Evolutionary conservation across 2,888 invertebrate genomes (phyloP), one percentile per base, ranked within the genome.

Genomic region (Agrotis ipsilon): DNA sequence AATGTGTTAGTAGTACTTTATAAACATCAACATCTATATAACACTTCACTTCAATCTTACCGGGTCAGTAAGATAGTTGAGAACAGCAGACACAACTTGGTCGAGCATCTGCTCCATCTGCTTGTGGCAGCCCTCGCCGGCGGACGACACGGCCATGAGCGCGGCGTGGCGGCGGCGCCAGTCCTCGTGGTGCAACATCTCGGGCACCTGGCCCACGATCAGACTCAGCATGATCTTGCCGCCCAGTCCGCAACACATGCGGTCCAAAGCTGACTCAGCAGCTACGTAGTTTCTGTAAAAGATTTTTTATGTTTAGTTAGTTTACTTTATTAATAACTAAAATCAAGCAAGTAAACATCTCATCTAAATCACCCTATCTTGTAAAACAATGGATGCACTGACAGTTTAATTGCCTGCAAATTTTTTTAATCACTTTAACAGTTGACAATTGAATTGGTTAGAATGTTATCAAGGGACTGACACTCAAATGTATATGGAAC

Each of bases 101-200:
- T 98, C 98, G n/a, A 99, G 96, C 97, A 99, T 98, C 65, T 97
- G 97, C 92, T 99, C 99, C 99, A 99, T 99, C 93, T 99, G 99
- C 91, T 99, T 98, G 91, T 99, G 99, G 91, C 99, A 99, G 27
- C 99, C 99, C 96, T 99, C 99, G 6, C 99, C 99, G 73, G 99
- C 98, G 0, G 99, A 99, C 9, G 99, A 99, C 59, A 99, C 98
- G 0, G 99, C 99, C 99, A 99, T 99, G 49, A 99, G 97, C 3
- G 99, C 99, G 54, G 99, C 99, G 94, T 99, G 99, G n/a, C 98
- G 97, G 83, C 98, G 98, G 86, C 98, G 97, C 98, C 98, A 98
- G 89, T 98, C 98, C 16, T 97, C 96, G 81, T 97, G 98, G 59
- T 96, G 96, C 86, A 99, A 96, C 99, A 99, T 99, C 49, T 96